phyloP scores from a whole-genome alignment of 2,888 invertebrate genomes.

The Anodontia alba region DNA sequence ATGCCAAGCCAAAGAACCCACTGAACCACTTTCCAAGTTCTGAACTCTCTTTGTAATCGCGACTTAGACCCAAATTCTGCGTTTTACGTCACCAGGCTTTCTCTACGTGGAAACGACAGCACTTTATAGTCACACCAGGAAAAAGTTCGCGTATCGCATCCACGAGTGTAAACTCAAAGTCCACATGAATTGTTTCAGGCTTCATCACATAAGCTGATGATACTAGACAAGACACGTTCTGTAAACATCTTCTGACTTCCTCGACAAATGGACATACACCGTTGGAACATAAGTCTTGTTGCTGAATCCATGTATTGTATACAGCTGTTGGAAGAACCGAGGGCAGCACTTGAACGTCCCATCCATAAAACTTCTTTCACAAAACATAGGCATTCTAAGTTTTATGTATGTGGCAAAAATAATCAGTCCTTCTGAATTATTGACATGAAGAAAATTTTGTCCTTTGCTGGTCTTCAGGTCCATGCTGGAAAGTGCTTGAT shows the following conservation, averaged over 20 bases:
- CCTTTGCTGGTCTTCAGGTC: neutral
- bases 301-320: constrained; percentile 10
- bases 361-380: neutral
- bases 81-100: constrained; percentile 1
- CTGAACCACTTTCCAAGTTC: constrained; percentile 2
- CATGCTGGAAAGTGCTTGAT: neutral
- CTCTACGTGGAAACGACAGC: constrained; percentile 7
- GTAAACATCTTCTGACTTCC: constrained; percentile 4
- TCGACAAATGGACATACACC: neutral
- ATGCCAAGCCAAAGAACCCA: constrained; percentile 2
- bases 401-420: neutral
- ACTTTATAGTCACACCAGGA: neutral
- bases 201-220: neutral
- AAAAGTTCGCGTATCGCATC: neutral
- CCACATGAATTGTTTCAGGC: constrained; percentile 1
- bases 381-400: neutral
- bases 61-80: neutral
- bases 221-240: neutral
- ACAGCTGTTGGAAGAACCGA: neutral
- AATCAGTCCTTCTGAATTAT: neutral
- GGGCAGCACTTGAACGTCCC: constrained; percentile 20
- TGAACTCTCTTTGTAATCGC: neutral
- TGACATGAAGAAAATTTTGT: neutral
- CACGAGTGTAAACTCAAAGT: neutral
- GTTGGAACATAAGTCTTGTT: constrained; percentile 5